Base-by-base conservation (phyloP, 2,797 vertebrate genomes). In the Malurus leucopterus region DNA sequence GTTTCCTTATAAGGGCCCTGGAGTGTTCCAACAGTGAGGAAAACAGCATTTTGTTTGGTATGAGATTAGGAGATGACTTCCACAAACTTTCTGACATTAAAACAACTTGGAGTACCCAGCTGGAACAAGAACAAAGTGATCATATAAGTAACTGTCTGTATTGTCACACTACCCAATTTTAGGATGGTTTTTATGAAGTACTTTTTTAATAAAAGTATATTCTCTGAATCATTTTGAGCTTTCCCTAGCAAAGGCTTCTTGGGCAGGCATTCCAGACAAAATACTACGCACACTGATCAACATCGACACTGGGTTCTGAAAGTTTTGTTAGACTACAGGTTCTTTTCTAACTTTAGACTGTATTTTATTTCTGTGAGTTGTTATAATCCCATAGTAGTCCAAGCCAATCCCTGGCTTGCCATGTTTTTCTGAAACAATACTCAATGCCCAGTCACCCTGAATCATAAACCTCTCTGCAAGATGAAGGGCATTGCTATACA, bases 281-380 rank as follows among this genome's bases (percentile, higher is more conserved):
- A 49, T 29, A 36, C 38, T 67, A 75, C 27, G 51, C 8, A 43
- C 0, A 0, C 23, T 4, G 7, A 15, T 74, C 26, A 30, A 18
- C 10, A 64, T 21, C 2, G 5, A 49, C 38, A 34, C 4, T 0
- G 0, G 13, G 9, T 55, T 44, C 41, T 75, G 29, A 57, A 72
- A 46, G 7, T 4, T 34, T 34, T 72, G 20, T 72, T 75, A 36
- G 57, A 41, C 22, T 43, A n/a, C 5, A 46, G 8, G 8, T 59
- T 59, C 8, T 58, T 40, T 51, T 62, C 32, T 32, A 77, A 67
- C 11, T 53, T 19, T 64, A 47, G 36, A 15, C 27, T 62, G 5
- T 24, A 24, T 84, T 69, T 67, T 26, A 16, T 6, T 58, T 43
- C 47, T 67, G 16, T 19, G 30, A 82, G 27, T 68, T 10, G 3